Evolutionary conservation across 35 echinoderm and acorn worm species (phyloP).

Genomic region (Heliocidaris tuberculata): DNA sequence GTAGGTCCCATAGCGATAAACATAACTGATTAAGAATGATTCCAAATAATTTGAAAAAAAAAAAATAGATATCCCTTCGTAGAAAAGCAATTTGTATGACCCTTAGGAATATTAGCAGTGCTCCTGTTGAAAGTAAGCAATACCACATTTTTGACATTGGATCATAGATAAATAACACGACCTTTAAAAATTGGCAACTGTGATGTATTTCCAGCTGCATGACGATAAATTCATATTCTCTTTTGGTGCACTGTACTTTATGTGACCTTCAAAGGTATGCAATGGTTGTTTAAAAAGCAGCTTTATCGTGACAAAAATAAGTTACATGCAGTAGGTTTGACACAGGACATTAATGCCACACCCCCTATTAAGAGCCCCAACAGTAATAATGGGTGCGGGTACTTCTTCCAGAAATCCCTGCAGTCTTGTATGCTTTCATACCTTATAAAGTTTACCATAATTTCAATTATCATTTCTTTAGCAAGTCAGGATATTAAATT

Average conservation of each 20-base stretch:
- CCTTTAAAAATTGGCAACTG: not conserved
- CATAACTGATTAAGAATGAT: no score
- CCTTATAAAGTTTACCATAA: not conserved
- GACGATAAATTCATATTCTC: not conserved
- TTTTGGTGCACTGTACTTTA: not conserved
- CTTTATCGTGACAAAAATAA: not conserved
- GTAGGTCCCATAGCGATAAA: no score
- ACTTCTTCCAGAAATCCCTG: not conserved
- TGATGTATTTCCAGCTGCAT: not conserved
- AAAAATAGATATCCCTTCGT: no score
- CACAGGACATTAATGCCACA: not conserved
- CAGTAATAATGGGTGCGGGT: no score
- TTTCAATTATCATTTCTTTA: not conserved
- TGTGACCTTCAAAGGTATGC: not conserved
- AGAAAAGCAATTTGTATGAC: no score
- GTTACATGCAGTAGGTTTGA: no score
- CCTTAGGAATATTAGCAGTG: no score
- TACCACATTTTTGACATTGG: not conserved
- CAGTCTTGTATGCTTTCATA: not conserved
- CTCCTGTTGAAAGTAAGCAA: no score
- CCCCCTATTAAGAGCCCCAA: not conserved
- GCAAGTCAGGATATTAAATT: conserved; percentile 3
- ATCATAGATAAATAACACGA: not conserved
- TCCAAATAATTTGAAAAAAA: no score
- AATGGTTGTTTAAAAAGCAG: no score